Base-by-base conservation (phyloP, 2,797 vertebrate species). In the Fistularia tabacaria region DNA sequence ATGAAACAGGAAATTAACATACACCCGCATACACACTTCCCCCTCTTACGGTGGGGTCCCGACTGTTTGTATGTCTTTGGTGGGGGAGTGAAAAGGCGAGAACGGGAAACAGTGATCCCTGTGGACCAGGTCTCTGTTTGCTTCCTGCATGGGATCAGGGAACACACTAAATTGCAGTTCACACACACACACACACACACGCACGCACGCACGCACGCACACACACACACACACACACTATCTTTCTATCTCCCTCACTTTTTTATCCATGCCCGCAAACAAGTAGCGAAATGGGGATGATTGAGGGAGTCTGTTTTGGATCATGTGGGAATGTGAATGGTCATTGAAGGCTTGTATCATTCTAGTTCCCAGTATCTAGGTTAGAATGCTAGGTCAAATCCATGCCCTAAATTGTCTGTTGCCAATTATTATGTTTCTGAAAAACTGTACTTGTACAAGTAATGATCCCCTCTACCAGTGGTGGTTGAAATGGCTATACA, bases 1-100 rank as follows among this genome's bases (percentile, higher is more conserved):
- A 90, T 78, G 84, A 84, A 81, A 87, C 77, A 84, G 85, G 87
- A 89, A 89, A 87, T 88, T 74, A 80, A 68, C 54, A 81, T 36
- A 69, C 75, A 57, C 58, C 65, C 55, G 58, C 58, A 55, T 47
- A 79, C 82, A 85, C 78, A 55, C 78, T 76, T 62, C 42, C 79
- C 67, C 65, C 54, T 63, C 62, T 66, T 56, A 67, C 49, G 51
- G 67, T 74, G 77, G 83, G 82, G 84, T 82, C 69, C 73, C 76
- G 57, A 54, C 51, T 74, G 43, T 50, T 65, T 42, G 60, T 14
- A 69, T 63, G 54, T 49, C 46, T 63, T 63, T 57, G 68, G 72
- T 65, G 58, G 40, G 52, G 66, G 61, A 66, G 66, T 6, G 48
- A 51, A 45, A 61, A 42, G 47, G 73, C 50, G 50, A 71, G 77